Evolutionary conservation across 1,140 invertebrate species (phyloP).

Genomic region (Camponotus floridanus): DNA sequence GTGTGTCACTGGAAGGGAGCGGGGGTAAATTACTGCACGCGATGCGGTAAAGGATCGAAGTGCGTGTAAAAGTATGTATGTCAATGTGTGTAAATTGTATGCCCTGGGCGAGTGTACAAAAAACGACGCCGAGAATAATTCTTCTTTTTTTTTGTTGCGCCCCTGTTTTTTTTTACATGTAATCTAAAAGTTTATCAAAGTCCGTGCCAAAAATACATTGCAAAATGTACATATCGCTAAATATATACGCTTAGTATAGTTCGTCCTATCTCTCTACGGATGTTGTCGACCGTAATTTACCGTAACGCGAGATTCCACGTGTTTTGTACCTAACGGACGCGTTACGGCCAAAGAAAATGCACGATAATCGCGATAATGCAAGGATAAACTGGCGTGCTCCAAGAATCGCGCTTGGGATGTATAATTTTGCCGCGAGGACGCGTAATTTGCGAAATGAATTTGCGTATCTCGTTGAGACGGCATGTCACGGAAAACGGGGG

Average conservation of each 20-base stretch:
- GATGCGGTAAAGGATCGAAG: constrained; percentile 45
- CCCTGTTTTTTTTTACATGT: neutral
- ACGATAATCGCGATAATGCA: neutral
- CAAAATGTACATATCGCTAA: constrained; percentile 59
- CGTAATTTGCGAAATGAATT: neutral
- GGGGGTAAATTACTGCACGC: constrained; percentile 19
- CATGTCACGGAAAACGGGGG: neutral
- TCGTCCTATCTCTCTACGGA: neutral
- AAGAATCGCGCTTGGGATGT: neutral
- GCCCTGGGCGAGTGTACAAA: constrained; percentile 55
- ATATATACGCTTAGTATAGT: constrained; percentile 9
- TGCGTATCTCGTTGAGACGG: neutral
- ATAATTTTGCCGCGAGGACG: neutral
- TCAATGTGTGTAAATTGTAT: constrained; percentile 35
- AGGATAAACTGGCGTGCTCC: neutral
- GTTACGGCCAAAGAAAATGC: neutral
- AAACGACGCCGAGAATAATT: constrained; percentile 43
- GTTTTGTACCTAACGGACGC: neutral
- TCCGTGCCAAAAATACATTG: constrained; percentile 72
- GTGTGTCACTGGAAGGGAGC: neutral
- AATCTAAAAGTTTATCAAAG: constrained; percentile 64
- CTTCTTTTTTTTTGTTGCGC: neutral
- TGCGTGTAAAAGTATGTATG: neutral
- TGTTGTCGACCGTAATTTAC: constrained; percentile 2
- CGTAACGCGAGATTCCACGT: neutral